Conservation (phyloP, 2,888 invertebrate species). For the Philonicus albiceps region DNA sequence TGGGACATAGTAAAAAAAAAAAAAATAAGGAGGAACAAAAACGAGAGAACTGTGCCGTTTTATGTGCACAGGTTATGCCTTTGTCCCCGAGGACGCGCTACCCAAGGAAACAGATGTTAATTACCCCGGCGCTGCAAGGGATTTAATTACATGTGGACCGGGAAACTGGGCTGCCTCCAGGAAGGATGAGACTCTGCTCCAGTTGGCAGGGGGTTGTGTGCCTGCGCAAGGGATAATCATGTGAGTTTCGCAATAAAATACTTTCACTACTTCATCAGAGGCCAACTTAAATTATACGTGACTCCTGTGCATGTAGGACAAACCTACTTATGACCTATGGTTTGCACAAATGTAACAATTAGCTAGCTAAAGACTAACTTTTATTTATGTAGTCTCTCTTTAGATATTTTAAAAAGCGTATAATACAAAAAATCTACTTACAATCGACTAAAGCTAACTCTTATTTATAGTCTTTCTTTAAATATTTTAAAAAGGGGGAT, state of each 20-base stretch:
- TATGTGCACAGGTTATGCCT: not conserved
- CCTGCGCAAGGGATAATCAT: not conserved
- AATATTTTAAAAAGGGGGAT: too few species aligned
- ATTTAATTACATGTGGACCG: conserved; percentile 13
- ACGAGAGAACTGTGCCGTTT: not conserved
- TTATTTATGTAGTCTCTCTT: too few species aligned
- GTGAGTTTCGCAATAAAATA: not conserved
- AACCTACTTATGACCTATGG: not conserved
- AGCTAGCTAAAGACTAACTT: not conserved
- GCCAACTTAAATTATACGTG: not conserved
- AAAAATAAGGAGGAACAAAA: not conserved
- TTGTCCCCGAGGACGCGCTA: not conserved
- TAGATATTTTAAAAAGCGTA: too few species aligned
- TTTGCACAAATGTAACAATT: not conserved
- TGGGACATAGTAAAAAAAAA: not conserved
- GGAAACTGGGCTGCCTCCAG: not conserved
- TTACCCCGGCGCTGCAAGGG: not conserved
- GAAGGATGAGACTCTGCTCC: not conserved
- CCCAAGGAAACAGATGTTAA: conserved; percentile 12
- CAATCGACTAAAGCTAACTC: too few species aligned
- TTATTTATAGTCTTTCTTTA: too few species aligned
- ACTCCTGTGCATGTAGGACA: not conserved
- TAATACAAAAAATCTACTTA: too few species aligned
- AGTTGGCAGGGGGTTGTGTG: not conserved
- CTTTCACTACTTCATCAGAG: not conserved